These are phyloP conservation scores for Penelope pileata DNA, from an alignment of 2,113 vertebrate species.

Conservation along the genomic window DNA sequence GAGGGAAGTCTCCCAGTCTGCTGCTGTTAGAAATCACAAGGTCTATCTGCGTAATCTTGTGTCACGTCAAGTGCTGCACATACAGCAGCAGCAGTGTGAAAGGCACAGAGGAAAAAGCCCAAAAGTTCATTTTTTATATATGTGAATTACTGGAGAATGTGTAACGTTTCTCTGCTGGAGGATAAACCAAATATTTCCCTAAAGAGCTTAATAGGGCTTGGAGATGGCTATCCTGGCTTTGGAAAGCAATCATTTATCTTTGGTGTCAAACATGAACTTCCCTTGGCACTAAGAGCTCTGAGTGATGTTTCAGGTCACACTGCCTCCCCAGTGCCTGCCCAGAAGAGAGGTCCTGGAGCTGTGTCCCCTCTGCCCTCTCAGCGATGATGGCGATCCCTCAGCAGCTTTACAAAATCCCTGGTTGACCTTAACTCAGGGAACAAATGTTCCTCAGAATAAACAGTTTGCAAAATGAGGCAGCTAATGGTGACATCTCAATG, in stretches of 20 bases:
- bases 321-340: background rate
- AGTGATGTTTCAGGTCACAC: background rate
- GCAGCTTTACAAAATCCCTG: background rate
- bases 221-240: background rate
- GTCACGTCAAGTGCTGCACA: background rate
- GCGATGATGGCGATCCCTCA: background rate
- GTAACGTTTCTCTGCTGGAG: background rate
- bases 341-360: fast-evolving
- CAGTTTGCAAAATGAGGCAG: constrained; percentile 22
- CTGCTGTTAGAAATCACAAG: background rate
- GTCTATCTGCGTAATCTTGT: background rate
- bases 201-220: background rate
- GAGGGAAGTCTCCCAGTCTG: background rate
- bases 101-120: background rate
- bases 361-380: fast-evolving
- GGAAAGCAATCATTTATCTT: background rate
- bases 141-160: background rate
- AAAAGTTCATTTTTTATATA: background rate
- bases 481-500: constrained; percentile 16
- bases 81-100: fast-evolving
- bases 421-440: background rate
- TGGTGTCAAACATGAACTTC: background rate
- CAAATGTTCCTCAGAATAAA: constrained; percentile 11
- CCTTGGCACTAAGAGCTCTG: background rate
- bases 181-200: background rate